phyloP scores from a whole-genome alignment of 2,113 vertebrate species.

The Aegotheles bennettii region DNA sequence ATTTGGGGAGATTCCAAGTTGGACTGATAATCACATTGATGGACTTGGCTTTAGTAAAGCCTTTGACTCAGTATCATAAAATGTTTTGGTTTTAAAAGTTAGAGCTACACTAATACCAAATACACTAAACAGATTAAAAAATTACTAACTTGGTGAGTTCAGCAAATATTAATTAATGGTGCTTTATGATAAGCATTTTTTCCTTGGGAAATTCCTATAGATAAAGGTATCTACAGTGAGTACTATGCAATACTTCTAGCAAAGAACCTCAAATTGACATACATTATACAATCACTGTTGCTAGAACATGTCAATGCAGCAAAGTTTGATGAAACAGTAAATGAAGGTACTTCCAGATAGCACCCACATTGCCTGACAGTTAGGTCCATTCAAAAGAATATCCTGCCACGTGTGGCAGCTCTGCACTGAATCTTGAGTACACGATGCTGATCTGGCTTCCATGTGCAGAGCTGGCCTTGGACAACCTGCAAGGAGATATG shows the following conservation, averaged over 20 bases:
- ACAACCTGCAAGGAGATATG: fast-evolving
- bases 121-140: background rate
- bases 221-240: background rate
- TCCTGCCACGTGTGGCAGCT: background rate
- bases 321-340: background rate
- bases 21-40: slow-evolving; percentile 52
- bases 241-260: background rate
- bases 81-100: slow-evolving; percentile 26
- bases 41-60: slow-evolving; percentile 40
- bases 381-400: background rate
- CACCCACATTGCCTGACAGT: background rate
- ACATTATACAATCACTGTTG: background rate
- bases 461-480: fast-evolving
- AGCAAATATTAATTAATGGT: background rate
- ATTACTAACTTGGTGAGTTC: background rate
- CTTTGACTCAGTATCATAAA: background rate
- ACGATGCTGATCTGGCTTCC: background rate
- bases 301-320: background rate
- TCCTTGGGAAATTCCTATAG: background rate
- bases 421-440: background rate
- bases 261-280: background rate
- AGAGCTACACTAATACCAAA: background rate
- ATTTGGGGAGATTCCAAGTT: slow-evolving; percentile 55
- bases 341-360: background rate
- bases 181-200: background rate